Evolutionary conservation across 2,888 invertebrate genomes (phyloP), one percentile per base, ranked within the genome.

Genomic region (Elmis aenea): DNA sequence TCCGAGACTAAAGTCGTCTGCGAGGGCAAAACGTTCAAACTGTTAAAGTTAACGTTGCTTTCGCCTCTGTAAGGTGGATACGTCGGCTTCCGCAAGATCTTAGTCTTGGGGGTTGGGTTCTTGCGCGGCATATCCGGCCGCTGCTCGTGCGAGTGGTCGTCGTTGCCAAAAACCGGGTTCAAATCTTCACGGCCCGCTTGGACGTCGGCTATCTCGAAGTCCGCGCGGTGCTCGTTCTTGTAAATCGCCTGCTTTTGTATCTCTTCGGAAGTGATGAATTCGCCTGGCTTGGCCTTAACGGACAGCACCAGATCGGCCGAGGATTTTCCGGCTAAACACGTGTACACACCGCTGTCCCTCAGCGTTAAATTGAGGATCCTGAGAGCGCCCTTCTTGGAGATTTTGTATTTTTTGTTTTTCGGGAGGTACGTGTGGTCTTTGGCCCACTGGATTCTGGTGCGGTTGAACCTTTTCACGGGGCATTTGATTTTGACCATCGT

Each of bases 401-500:
- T 86, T 64, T 90, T 89, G 54, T 85, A 83, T 53, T 90, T 88
- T 58, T 83, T 83, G 1, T 83, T 83, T 57, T 88, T 87, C 13
- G 76, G 74, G 41, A 90, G 71, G 31, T 79, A 79, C 51, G 81
- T 81, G 48, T 86, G 83, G 61, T 93, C 89, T 61, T 93, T 93
- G 33, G 82, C 83, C 94, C 94, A 94, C 54, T 82, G 77, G 46
- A 92, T 89, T 64, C 85, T 85, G 1, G 88, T 84, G 44, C 90
- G 72, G 61, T 84, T 82, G 63, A 78, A 83, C 48, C 85, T 82
- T 61, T 89, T 89, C 12, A 91, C 89, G 0, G 94, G 94, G 60
- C 95, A 95, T 61, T 92, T 89, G 50, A 95, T 89, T 69, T 93
- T 93, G 39, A 95, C 81, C 57, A 87, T 86, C 0, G 92, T 90